These are phyloP conservation scores for Ips typographus DNA, from an alignment of 1,140 invertebrate genomes.

Conservation along the genomic window DNA sequence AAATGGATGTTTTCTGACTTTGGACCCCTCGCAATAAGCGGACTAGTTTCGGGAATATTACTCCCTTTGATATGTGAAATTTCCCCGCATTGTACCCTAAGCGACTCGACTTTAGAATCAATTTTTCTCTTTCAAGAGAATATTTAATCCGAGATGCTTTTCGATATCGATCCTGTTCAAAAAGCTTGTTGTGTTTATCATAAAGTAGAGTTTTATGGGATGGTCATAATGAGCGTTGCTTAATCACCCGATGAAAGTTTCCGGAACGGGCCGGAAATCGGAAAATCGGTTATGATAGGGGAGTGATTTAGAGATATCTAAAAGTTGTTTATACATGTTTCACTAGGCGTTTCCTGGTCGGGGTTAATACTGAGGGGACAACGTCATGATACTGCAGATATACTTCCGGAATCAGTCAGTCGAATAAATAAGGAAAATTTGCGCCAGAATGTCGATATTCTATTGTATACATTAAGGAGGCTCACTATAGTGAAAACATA, in stretches of 20 bases:
- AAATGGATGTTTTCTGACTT: constrained; percentile 48
- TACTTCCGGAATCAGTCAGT: constrained; percentile 18
- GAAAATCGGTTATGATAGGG: constrained; percentile 43
- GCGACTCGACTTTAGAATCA: neutral
- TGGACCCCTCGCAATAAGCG: constrained; percentile 36
- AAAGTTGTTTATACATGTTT: constrained; percentile 37
- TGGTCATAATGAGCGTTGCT: constrained; percentile 41
- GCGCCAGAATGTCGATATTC: constrained; percentile 5
- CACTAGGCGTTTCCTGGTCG: constrained; percentile 26
- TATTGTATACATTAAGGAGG: neutral
- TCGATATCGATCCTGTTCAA: no score
- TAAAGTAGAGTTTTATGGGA: no score
- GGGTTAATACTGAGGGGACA: constrained; percentile 19
- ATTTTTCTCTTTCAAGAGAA: neutral
- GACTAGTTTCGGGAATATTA: constrained; percentile 42
- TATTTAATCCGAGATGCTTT: no score
- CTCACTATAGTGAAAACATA: no score
- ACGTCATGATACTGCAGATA: constrained; percentile 19
- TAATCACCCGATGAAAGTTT: constrained; percentile 43
- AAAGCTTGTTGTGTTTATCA: no score
- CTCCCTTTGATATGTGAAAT: constrained; percentile 49
- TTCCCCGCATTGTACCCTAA: constrained; percentile 3
- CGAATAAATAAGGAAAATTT: constrained; percentile 21
- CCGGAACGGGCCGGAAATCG: constrained; percentile 41
- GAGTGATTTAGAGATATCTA: constrained; percentile 31